Evolutionary conservation across 1,140 invertebrate genomes (phyloP), one percentile per base, ranked within the genome.

Genomic region (Lordiphosa clarofinis): DNA sequence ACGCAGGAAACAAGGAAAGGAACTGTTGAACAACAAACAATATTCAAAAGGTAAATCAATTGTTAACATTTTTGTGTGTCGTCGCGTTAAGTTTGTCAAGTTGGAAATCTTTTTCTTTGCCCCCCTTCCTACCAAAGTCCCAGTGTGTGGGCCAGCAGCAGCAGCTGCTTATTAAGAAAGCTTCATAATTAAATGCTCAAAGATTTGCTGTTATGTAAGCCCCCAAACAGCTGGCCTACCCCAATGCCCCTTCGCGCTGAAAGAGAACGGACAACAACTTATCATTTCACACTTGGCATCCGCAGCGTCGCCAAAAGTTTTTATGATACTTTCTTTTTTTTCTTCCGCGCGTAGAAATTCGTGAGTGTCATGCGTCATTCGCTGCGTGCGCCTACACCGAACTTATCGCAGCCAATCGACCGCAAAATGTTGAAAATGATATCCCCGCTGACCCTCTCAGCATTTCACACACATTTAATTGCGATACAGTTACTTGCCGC

Each of bases 271-370:
- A 58, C 24, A 43, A 43, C 36, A 36, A 59, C 64, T 59, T 31
- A 61, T 54, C 50, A 13, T 47, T 36, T 46, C 24, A 46, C 43
- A 37, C 28, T 43, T 43, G 64, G 63, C 64, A 68, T 68, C 64
- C 64, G 64, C 59, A 59, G 47, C 64, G 47, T 68, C 63, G 64
- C 63, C 63, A 68, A 68, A 61, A 62, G 50, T 56, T 56, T 50
- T 50, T 49, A 63, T 69, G 72, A 82, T 74, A 81, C 75, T 81
- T 81, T 81, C 75, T 82, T 68, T 81, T 79, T 68, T 68, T 48
- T 53, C n/a, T n/a, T 12, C 64, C 59, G 54, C 19, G 28, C 21
- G 38, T 13, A 54, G 50, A 53, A 52, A 53, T 52, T 53, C 12
- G 43, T 28, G 19, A 28, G 44, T 53, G 47, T 36, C 50, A 40